Percentiles rank a stretch among this genome's conserved stretches.
These are phyloP conservation scores for Acrobasis suavella DNA, from an alignment of 2,888 invertebrate genomes.

Conservation along the genomic window DNA sequence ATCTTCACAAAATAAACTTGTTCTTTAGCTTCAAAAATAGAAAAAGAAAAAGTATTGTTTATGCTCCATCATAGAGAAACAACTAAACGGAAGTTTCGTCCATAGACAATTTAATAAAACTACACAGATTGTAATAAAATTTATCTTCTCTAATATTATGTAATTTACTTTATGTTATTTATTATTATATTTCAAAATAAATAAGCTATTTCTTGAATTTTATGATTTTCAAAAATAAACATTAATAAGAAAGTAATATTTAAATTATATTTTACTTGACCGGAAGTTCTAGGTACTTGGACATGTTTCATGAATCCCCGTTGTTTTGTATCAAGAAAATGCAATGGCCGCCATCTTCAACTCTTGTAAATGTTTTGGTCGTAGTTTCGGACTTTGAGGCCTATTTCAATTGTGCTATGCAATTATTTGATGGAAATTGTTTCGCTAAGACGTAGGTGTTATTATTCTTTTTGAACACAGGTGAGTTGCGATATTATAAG, in stretches of 20 bases:
- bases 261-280: constrained; percentile 43
- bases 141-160: neutral
- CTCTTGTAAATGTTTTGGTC: constrained; percentile 90
- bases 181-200: neutral
- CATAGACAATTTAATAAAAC: constrained; percentile 35
- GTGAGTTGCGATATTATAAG: constrained; percentile 62
- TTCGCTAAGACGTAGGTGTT: constrained; percentile 68
- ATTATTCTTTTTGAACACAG: constrained; percentile 58
- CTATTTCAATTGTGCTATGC: constrained; percentile 73
- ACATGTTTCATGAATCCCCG: constrained; percentile 80
- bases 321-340: constrained; percentile 90
- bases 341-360: constrained; percentile 94
- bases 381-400: constrained; percentile 78
- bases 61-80: constrained; percentile 21
- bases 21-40: neutral
- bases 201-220: neutral
- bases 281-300: constrained; percentile 65
- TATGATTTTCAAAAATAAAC: neutral
- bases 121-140: neutral
- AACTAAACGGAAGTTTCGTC: constrained; percentile 27
- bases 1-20: neutral
- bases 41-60: neutral
- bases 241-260: neutral
- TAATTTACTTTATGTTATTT: neutral
- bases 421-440: constrained; percentile 71